Conservation (phyloP, 2,113 vertebrate species). For the Lipophrys pholis region DNA sequence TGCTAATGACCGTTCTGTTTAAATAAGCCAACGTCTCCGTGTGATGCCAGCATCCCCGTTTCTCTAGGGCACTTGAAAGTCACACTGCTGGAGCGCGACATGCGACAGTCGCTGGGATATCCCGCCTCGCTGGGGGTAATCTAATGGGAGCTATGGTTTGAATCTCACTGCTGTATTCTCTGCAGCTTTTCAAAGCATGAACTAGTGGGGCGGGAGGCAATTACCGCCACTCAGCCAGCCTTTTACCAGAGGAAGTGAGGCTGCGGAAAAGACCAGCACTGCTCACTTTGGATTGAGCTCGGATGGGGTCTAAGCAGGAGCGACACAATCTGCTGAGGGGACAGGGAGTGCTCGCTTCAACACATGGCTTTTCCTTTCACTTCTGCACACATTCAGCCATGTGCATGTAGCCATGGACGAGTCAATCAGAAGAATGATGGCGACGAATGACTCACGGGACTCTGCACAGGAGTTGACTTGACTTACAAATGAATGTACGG, state of each 20-base stretch:
- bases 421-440: background rate
- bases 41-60: constrained; percentile 21
- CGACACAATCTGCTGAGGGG: constrained; percentile 49
- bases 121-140: constrained; percentile 36
- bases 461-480: background rate
- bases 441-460: background rate
- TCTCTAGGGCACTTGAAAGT: background rate
- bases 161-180: constrained; percentile 41
- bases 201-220: constrained; percentile 70
- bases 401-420: constrained; percentile 1
- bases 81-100: constrained; percentile 10
- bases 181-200: constrained; percentile 53
- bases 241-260: constrained; percentile 68
- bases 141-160: constrained; percentile 43
- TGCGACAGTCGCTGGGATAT: constrained; percentile 22
- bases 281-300: constrained; percentile 67
- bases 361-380: background rate
- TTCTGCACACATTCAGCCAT: constrained; percentile 10
- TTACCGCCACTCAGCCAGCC: constrained; percentile 76
- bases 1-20: constrained; percentile 75
- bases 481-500: background rate
- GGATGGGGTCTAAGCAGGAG: constrained; percentile 56
- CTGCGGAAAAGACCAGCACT: constrained; percentile 58
- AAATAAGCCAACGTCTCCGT: constrained; percentile 68
- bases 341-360: constrained; percentile 36